phyloP scores from a whole-genome alignment of 2,113 vertebrate genomes.

The Nasalis larvatus region DNA sequence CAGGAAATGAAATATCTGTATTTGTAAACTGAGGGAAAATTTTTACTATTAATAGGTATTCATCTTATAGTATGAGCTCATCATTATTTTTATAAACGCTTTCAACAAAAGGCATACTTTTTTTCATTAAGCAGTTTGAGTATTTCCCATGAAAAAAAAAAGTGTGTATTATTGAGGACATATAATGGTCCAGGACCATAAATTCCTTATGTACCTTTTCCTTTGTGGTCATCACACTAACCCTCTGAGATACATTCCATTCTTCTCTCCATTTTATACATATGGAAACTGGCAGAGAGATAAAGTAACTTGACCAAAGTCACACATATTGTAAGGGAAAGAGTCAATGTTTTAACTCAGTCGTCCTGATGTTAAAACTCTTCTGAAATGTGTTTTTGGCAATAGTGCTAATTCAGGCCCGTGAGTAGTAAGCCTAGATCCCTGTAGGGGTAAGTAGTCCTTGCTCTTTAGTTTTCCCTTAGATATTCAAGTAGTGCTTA shows the following conservation, averaged over 20 bases:
- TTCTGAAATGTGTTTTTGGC: neutral
- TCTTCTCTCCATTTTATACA: neutral
- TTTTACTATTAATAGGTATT: neutral
- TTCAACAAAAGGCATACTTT: neutral
- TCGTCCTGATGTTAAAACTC: neutral
- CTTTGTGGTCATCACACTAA: neutral
- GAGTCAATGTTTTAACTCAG: neutral
- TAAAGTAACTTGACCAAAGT: neutral
- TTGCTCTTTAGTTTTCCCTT: neutral
- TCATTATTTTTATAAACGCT: neutral
- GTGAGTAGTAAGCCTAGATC: neutral
- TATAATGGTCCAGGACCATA: neutral
- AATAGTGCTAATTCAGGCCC: neutral
- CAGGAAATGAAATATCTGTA: neutral
- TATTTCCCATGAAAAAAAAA: neutral
- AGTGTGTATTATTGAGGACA: neutral
- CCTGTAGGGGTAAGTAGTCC: neutral
- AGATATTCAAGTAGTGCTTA: neutral
- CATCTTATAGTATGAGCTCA: neutral
- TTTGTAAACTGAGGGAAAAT: neutral
- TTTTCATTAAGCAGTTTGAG: neutral
- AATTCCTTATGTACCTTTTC: neutral
- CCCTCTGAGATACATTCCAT: neutral
- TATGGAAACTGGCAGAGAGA: neutral
- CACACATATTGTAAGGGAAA: neutral